Conservation (phyloP, 2,888 invertebrate genomes). For the Pristionchus arcanus region DNA sequence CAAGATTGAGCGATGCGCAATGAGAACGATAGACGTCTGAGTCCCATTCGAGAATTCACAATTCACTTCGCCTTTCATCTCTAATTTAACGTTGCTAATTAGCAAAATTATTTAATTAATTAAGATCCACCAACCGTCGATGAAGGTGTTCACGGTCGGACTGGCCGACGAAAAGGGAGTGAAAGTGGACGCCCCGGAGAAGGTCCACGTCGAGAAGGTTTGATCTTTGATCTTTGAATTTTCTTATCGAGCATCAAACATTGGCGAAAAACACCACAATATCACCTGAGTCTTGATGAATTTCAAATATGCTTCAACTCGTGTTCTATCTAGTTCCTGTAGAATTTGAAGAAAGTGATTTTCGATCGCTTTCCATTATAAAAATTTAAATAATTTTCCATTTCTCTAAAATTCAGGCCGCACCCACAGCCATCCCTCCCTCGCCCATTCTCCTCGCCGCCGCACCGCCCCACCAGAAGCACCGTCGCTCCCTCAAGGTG, state of each 20-base stretch:
- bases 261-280: not conserved
- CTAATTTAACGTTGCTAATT: not conserved
- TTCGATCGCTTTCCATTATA: too few species aligned
- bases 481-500: constrained; percentile 49
- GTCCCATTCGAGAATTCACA: too few species aligned
- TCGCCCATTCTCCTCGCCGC: constrained; percentile 6
- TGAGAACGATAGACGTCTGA: not conserved
- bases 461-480: not conserved
- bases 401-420: not conserved
- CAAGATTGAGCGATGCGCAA: not conserved
- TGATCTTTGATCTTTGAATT: not conserved
- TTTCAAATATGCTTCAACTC: not conserved
- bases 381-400: too few species aligned
- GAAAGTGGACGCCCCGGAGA: constrained; percentile 35
- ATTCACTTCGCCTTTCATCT: too few species aligned
- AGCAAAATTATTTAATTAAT: not conserved
- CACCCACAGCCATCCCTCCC: not conserved
- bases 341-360: not conserved
- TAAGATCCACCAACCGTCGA: constrained; percentile 55
- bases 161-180: constrained; percentile 54
- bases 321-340: not conserved
- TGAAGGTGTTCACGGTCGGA: constrained; percentile 57
- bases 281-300: too few species aligned
- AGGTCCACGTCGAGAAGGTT: constrained; percentile 51
- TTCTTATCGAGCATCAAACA: not conserved